Evolutionary conservation across 2,797 vertebrate genomes (phyloP).

Genomic region (Rhinoraja longicauda): DNA sequence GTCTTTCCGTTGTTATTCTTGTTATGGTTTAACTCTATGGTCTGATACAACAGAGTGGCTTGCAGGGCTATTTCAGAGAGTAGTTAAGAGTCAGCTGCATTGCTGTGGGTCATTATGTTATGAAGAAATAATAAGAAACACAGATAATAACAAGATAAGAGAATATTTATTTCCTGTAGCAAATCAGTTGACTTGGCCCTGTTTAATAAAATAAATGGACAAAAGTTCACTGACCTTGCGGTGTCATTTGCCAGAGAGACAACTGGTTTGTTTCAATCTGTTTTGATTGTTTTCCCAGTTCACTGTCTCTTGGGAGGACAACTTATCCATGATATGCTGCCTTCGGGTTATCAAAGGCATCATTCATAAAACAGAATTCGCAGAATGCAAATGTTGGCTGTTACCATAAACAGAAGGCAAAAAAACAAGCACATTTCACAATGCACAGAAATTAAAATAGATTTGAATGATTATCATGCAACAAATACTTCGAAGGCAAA

Average conservation of each 20-base stretch:
- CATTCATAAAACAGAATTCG: background rate
- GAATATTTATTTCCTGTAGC: background rate
- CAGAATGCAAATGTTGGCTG: background rate
- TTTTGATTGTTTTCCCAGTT: conserved; percentile 12
- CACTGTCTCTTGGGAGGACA: background rate
- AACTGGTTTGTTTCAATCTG: conserved; percentile 31
- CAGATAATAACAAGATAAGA: background rate
- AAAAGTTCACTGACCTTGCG: background rate
- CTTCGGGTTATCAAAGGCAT: background rate
- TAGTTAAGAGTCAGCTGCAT: no score
- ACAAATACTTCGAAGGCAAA: background rate
- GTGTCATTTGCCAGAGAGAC: conserved; percentile 2
- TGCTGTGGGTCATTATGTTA: background rate
- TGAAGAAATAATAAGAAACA: conserved; percentile 24
- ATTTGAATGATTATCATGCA: background rate
- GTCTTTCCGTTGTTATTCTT: no score
- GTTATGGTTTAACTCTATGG: no score
- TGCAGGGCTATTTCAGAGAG: no score
- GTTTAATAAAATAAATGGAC: conserved; percentile 14
- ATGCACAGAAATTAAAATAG: background rate
- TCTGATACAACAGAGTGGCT: no score
- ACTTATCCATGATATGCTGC: background rate
- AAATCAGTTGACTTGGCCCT: background rate
- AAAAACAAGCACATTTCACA: background rate
- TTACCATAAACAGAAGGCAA: background rate